Evolutionary conservation across 2,797 vertebrate species (phyloP), one percentile per base, ranked within the genome.

Genomic region (Falco cherrug): DNA sequence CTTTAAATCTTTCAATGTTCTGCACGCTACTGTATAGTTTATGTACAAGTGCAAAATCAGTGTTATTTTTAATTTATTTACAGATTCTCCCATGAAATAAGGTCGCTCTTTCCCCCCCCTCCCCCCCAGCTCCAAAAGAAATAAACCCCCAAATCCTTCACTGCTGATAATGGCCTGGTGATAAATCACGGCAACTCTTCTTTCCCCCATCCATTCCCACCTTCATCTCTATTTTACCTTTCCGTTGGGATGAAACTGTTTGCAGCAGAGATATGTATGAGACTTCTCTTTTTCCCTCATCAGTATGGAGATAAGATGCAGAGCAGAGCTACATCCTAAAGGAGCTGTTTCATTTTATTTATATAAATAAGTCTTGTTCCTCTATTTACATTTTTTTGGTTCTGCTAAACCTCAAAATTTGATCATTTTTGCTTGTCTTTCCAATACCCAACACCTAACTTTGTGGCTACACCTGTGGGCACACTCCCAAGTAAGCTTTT

Each of bases 1-100:
- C 61, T 82, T 95, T 65, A 84, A 97, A 96, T 91, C 95, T 79
- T 45, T 88, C 84, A 31, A 67, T 57, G 89, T 95, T 85, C 91
- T 88, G 95, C 95, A 97, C n/a, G 8, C 87, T 87, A 94, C 84
- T 80, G 76, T 93, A 89, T 84, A 96, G 73, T 90, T 97, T 91
- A 97, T 96, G 64, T 96, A 96, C 97, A 97, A 96, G 96, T 94
- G 94, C 95, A 97, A 97, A 93, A 63, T 67, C 13, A 4, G 50
- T 61, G 93, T 67, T 93, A 45, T 65, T 79, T 94, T 79, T 85
- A 71, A 94, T 75, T 80, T 96, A 97, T 95, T 77, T 94, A 97
- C 96, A 97, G 93, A 82, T 88, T 96, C 92, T 96, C 91, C 90
- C 56, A 80, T 8, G 84, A 96, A 95, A 85, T 31, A 43, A 67